Percentiles rank a stretch among this genome's conserved stretches.
These are phyloP conservation scores for Gadopsis bispinosus DNA, from an alignment of 2,797 vertebrate genomes.

Conservation along the genomic window DNA sequence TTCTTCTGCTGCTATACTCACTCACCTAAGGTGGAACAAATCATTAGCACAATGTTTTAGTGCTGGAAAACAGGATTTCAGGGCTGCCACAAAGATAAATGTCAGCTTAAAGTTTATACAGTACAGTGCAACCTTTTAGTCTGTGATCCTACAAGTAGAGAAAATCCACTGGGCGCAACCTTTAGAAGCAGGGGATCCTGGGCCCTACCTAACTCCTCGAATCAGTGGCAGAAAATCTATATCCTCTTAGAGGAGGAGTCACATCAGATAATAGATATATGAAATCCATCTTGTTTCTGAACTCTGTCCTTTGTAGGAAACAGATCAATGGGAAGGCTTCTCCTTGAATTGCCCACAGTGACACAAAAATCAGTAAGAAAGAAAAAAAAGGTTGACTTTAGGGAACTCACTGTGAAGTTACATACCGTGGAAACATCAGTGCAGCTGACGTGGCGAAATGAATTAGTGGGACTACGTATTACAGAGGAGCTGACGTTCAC, in stretches of 20 bases:
- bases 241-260: constrained; percentile 81
- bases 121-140: constrained; percentile 63
- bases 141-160: constrained; percentile 61
- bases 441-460: background rate
- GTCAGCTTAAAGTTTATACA: constrained; percentile 70
- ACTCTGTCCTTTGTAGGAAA: constrained; percentile 81
- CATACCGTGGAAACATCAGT: background rate
- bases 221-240: constrained; percentile 87
- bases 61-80: constrained; percentile 48
- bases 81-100: constrained; percentile 58
- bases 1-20: background rate
- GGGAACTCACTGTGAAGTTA: background rate
- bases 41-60: constrained; percentile 40
- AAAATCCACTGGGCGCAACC: constrained; percentile 76
- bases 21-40: constrained; percentile 41
- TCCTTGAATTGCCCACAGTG: constrained; percentile 75
- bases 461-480: background rate
- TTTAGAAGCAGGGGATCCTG: constrained; percentile 60
- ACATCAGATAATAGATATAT: constrained; percentile 87
- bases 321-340: constrained; percentile 79
- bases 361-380: constrained; percentile 67
- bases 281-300: constrained; percentile 86
- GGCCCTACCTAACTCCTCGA: constrained; percentile 63
- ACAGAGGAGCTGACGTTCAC: background rate
- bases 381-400: constrained; percentile 19